Evolutionary conservation across 2,113 vertebrate species (phyloP).

Genomic region (Zapornia atra): DNA sequence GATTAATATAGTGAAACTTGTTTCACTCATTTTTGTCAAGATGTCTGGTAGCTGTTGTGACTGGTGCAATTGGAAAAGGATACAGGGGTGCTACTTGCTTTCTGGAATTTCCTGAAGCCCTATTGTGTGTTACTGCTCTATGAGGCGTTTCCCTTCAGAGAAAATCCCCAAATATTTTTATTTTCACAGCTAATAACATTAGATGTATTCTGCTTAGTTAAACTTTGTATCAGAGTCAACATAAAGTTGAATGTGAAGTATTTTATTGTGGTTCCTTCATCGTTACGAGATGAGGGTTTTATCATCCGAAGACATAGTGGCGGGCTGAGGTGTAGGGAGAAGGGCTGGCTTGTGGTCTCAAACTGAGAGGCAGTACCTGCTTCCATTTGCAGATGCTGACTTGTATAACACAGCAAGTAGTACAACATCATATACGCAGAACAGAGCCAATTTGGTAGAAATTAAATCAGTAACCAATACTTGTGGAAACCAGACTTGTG

Average conservation of each 20-base stretch:
- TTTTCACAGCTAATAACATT: neutral
- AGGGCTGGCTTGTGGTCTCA: neutral
- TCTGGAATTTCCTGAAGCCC: neutral
- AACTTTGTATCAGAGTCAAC: neutral
- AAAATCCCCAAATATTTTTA: neutral
- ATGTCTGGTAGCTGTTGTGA: neutral
- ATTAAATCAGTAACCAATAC: neutral
- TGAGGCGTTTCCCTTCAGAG: neutral
- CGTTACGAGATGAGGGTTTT: neutral
- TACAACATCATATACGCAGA: neutral
- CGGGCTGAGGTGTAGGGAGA: neutral
- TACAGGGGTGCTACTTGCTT: neutral
- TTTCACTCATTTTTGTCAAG: neutral
- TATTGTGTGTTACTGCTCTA: neutral
- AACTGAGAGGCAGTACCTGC: neutral
- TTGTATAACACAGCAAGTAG: neutral
- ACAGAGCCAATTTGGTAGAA: neutral
- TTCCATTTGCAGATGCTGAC: neutral
- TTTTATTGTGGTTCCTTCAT: neutral
- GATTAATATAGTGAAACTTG: fast-evolving
- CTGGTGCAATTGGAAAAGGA: neutral
- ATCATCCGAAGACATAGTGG: neutral
- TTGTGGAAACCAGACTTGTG: neutral
- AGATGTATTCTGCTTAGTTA: neutral
- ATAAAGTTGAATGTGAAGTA: neutral